Percentiles rank a stretch among this genome's conserved stretches.
Conservation (phyloP, 2,888 invertebrate genomes). For the Cataglyphis altisquamis region DNA sequence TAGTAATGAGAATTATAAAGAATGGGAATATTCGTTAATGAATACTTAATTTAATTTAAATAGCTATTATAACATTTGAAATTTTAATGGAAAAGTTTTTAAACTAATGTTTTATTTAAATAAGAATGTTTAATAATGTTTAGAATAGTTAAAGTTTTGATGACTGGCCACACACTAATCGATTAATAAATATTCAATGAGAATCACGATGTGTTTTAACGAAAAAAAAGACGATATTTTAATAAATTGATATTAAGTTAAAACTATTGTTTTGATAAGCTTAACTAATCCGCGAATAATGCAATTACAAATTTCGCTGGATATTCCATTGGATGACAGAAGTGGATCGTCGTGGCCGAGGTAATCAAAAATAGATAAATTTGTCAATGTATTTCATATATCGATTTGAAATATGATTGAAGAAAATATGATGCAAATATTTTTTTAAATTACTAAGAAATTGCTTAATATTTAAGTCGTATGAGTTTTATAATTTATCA, state of each 20-base stretch:
- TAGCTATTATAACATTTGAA: not conserved
- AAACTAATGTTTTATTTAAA: not conserved
- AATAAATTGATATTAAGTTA: not conserved
- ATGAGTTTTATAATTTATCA: not conserved
- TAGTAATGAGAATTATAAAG: not conserved
- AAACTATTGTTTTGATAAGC: not conserved
- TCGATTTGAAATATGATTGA: not conserved
- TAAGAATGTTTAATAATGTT: not conserved
- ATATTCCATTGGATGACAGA: slow-evolving; percentile 65
- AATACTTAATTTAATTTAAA: not conserved
- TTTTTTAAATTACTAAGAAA: not conserved
- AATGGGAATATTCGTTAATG: not conserved
- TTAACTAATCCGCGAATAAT: slow-evolving; percentile 50
- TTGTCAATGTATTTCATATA: not conserved
- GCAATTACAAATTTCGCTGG: slow-evolving; percentile 66
- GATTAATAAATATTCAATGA: not conserved
- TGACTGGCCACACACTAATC: not conserved
- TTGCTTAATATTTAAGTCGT: not conserved
- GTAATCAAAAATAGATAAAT: slow-evolving; percentile 41
- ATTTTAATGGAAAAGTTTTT: not conserved
- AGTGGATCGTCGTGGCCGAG: slow-evolving; percentile 69
- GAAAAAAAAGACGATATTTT: not conserved
- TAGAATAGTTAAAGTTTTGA: not conserved
- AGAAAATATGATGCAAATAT: not conserved
- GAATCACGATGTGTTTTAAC: not conserved